Evolutionary conservation across 2,888 invertebrate genomes (phyloP), one percentile per base, ranked within the genome.

Genomic region (Ethmia dodecea): DNA sequence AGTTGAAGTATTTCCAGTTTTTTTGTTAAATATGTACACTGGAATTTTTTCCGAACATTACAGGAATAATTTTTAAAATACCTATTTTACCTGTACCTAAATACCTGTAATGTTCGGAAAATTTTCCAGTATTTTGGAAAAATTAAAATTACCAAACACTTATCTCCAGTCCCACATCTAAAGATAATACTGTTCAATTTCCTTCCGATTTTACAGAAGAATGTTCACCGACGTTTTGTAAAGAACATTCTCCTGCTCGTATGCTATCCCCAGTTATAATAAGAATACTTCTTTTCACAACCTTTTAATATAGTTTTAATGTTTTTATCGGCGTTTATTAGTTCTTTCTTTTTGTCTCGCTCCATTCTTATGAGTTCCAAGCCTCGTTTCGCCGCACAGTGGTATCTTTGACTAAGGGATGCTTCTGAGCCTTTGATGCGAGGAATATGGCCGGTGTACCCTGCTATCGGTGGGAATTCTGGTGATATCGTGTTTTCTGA

Each of bases 401-500:
- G 89, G 61, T 91, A 92, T 41, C 91, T 70, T 57, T 90, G 89
- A 38, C 91, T 91, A n/a, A 92, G 77, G 0, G 91, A 91, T 1
- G 90, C 89, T 61, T 92, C 91, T 1, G 88, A 88, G 9, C 90
- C 90, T 55, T 88, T 90, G 33, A 91, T 89, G 28, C 90, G 84
- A 3, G 92, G 92, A 40, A 92, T 92, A 60, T 92, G 92, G 3
- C 92, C 92, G 0, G 92, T 92, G 67, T 92, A 92, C 5, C 92
- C 92, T 0, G 92, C 90, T 51, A 92, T 92, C 10, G 92, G 92
- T 12, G 92, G 92, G 50, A 88, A 88, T 58, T 91, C 91, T 0
- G 91, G 88, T 5, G 91, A 90, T 62, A 89, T 86, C 43, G 89
- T 86, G 67, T 89, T 89, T 52, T 89, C 91, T 91, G 80, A 35